Base-by-base conservation (phyloP, 2,797 vertebrate species). In the Semaprochilodus insignis region DNA sequence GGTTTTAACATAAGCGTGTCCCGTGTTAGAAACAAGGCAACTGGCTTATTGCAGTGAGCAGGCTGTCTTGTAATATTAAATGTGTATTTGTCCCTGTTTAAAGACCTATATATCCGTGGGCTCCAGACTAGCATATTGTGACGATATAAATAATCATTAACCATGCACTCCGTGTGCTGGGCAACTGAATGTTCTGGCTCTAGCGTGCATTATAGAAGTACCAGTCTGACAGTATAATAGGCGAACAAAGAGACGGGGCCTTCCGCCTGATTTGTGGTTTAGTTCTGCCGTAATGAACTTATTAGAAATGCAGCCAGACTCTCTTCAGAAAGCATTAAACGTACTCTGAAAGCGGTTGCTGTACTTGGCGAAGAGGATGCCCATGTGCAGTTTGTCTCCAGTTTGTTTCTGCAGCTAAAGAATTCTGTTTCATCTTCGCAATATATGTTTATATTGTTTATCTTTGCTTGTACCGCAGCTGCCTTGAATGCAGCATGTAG, bases 121-220 rank as follows among this genome's bases (percentile, higher is more conserved):
- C 19, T 40, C 55, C 63, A 27, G 40, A 15, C 44, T 81, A 3
- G 11, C 15, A 31, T 44, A 52, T 67, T 59, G 25, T 54, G 25
- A 36, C 27, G 67, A 27, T 36, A 69, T 74, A 74, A 74, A 74
- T 81, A 74, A 83, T 81, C 78, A 73, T 77, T 80, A 78, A 81
- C 81, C 67, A 15, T 52, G 72, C 44, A 10, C 19, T 16, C 19
- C 80, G 81, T 31, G 70, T 11, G 65, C 66, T 0, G 10, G 31
- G n/a, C 55, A 31, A 52, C 48, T 1, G n/a, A 81, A 67, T 57
- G 66, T 74, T 74, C 72, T 80, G 71, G 40, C 51, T 54, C 21
- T 69, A 72, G 73, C 2, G 0, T 44, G 57, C 15, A 25, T 62
- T 84, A 21, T 74, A 63, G 55, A 67, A 71, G 74, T 79, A 51